phyloP scores from a whole-genome alignment of 2,888 invertebrate species.

The Rotaria magnacalcarata region DNA sequence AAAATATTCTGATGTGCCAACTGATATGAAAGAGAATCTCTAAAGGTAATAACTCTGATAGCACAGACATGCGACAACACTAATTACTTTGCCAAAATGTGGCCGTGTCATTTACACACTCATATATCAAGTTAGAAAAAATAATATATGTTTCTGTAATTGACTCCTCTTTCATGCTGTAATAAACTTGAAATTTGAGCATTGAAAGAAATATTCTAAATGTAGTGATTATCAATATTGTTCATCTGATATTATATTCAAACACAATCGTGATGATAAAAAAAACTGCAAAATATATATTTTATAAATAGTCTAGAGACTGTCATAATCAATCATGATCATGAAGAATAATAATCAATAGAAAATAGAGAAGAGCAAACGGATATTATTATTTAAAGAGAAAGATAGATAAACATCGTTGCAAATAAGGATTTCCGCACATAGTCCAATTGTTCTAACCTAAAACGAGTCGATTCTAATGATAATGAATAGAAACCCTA shows the following conservation, averaged over 20 bases:
- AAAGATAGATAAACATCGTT: background rate
- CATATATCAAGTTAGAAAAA: background rate
- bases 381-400: constrained; percentile 17
- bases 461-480: background rate
- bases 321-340: constrained; percentile 8
- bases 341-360: background rate
- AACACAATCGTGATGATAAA: background rate
- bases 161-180: too few species aligned
- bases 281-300: background rate
- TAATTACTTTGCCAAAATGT: background rate
- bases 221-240: background rate
- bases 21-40: background rate
- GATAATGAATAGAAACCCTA: background rate
- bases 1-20: background rate
- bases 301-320: background rate
- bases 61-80: background rate
- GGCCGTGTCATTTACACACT: background rate
- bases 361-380: background rate
- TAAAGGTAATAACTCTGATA: background rate
- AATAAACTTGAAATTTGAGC: too few species aligned
- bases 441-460: background rate
- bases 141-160: too few species aligned
- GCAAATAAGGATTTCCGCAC: constrained; percentile 1
- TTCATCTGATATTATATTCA: background rate
- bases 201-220: too few species aligned